Evolutionary conservation across 2,113 vertebrate species (phyloP).

Genomic region (Colius striatus): DNA sequence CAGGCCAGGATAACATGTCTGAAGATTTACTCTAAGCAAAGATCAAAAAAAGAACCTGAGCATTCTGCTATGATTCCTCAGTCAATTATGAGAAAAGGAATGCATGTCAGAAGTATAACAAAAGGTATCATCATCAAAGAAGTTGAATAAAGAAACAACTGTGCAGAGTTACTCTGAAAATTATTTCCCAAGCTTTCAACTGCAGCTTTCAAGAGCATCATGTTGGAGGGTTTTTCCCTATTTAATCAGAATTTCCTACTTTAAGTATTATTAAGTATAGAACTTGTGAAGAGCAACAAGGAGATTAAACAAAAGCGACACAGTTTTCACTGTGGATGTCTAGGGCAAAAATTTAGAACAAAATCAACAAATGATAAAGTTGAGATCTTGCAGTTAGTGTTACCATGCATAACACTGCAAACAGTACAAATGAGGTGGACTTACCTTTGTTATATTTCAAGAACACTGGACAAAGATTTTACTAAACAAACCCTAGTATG

Average conservation of each 20-base stretch:
- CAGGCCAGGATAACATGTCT: neutral
- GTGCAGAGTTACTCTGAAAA: neutral
- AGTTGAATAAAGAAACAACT: neutral
- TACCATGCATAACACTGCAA: neutral
- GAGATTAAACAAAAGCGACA: neutral
- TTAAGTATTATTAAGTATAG: neutral
- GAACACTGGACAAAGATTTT: constrained; percentile 22
- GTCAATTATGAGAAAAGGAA: neutral
- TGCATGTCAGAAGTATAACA: neutral
- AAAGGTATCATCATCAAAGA: neutral
- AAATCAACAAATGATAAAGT: neutral
- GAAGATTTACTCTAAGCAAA: neutral
- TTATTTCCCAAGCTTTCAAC: neutral
- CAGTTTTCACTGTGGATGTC: neutral
- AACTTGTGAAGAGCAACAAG: neutral
- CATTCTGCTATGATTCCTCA: neutral
- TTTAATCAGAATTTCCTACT: neutral
- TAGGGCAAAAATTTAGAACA: neutral
- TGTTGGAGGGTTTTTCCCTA: neutral
- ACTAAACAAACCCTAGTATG: constrained; percentile 21
- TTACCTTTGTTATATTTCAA: constrained; percentile 48
- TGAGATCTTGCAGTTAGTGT: neutral
- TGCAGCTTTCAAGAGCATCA: neutral
- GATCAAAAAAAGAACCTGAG: neutral
- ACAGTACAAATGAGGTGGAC: neutral